Evolutionary conservation across 2,888 invertebrate species (phyloP).

Genomic region (Odontocolon sp.): DNA sequence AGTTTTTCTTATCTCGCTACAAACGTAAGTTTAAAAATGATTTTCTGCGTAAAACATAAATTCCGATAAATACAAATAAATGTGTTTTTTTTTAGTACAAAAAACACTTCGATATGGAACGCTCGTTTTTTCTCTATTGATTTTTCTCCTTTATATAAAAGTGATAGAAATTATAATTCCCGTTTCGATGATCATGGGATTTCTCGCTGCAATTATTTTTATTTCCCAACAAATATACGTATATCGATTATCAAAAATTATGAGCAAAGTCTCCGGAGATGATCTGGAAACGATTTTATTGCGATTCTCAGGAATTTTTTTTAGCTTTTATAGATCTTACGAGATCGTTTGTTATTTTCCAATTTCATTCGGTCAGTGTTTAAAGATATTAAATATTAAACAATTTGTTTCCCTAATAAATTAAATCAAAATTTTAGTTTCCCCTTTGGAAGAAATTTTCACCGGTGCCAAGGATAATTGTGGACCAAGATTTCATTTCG

Average conservation of each 20-base stretch:
- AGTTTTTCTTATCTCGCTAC: constrained; percentile 23
- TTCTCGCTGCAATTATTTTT: constrained; percentile 28
- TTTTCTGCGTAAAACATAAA: not conserved
- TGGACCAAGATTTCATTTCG: constrained; percentile 33
- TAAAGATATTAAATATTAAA: not conserved
- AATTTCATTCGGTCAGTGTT: constrained; percentile 46
- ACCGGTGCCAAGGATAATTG: constrained; percentile 35
- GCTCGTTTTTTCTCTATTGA: constrained; percentile 31
- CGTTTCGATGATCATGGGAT: constrained; percentile 31
- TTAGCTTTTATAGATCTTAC: constrained; percentile 46
- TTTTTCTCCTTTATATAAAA: constrained; percentile 42
- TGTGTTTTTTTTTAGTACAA: constrained; percentile 38
- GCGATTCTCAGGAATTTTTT: constrained; percentile 53
- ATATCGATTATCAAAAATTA: constrained; percentile 45
- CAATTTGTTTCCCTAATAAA: not conserved
- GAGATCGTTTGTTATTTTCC: constrained; percentile 49
- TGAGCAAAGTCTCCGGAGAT: constrained; percentile 53
- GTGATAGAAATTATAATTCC: constrained; percentile 29
- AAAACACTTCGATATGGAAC: constrained; percentile 41
- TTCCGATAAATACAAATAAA: not conserved
- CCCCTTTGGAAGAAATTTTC: not conserved
- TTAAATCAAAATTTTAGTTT: constrained; percentile 24
- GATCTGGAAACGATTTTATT: constrained; percentile 44
- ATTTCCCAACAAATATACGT: constrained; percentile 34
- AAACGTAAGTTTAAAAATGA: constrained; percentile 31